Conservation (phyloP, 2,797 vertebrate species). For the Novumbra hubbsi region DNA sequence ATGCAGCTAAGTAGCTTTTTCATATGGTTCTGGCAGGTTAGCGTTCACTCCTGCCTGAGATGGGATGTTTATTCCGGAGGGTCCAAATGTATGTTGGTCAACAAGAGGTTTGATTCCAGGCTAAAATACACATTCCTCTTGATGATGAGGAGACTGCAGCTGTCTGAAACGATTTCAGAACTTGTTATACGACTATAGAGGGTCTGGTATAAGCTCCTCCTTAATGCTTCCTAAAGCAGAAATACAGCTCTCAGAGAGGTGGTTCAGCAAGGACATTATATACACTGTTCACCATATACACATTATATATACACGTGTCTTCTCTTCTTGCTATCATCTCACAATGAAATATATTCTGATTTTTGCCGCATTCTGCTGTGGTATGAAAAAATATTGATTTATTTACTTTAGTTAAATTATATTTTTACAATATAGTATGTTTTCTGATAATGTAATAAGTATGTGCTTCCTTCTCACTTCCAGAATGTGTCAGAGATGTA, state of each 20-base stretch:
- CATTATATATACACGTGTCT: neutral
- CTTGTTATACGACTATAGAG: neutral
- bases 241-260: neutral
- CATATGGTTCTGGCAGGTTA: too few relatives aligned
- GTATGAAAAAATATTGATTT: neutral
- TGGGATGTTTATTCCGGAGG: too few relatives aligned
- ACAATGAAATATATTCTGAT: neutral
- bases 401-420: neutral
- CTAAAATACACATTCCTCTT: too few relatives aligned
- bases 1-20: too few relatives aligned
- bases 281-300: too few relatives aligned
- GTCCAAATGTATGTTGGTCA: neutral
- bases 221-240: neutral
- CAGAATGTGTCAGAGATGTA: too few relatives aligned
- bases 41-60: too few relatives aligned
- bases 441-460: too few relatives aligned
- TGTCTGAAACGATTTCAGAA: neutral
- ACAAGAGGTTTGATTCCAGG: neutral
- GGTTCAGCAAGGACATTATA: neutral
- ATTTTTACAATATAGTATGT: neutral
- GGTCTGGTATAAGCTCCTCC: neutral
- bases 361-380: neutral
- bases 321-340: neutral
- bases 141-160: too few relatives aligned
- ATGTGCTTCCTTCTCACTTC: too few relatives aligned